phyloP scores from a whole-genome alignment of 2,888 invertebrate genomes.

The Tinea trinotella region DNA sequence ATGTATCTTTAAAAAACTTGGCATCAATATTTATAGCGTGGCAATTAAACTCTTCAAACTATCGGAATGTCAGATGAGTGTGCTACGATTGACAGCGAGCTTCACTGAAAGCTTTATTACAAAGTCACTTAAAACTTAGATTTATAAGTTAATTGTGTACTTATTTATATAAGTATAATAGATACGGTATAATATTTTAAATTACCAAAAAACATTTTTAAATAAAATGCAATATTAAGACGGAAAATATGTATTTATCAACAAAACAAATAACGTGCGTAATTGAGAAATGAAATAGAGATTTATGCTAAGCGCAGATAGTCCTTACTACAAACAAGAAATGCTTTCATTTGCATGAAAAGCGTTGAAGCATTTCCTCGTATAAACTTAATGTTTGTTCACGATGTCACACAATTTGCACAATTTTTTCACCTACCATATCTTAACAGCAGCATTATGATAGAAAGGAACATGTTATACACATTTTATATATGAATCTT shows the following conservation, averaged over 20 bases:
- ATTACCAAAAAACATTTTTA: too few relatives aligned
- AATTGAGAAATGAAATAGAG: slow-evolving; percentile 9
- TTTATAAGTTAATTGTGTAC: too few relatives aligned
- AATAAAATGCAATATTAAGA: too few relatives aligned
- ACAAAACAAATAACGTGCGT: too few relatives aligned
- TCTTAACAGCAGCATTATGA: slow-evolving; percentile 57
- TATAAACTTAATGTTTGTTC: slow-evolving; percentile 65
- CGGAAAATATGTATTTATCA: too few relatives aligned
- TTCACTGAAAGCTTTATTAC: neutral
- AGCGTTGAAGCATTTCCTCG: slow-evolving; percentile 39
- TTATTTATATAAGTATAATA: too few relatives aligned
- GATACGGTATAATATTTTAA: too few relatives aligned
- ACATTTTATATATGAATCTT: slow-evolving; percentile 26
- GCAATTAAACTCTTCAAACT: too few relatives aligned
- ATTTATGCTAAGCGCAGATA: neutral
- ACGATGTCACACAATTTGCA: slow-evolving; percentile 67
- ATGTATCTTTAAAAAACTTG: too few relatives aligned
- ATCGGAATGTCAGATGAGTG: neutral
- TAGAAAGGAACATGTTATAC: slow-evolving; percentile 34
- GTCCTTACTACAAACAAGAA: neutral
- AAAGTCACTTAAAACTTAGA: neutral
- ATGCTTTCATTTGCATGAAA: slow-evolving; percentile 52
- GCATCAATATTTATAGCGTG: too few relatives aligned
- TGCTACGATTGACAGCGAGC: too few relatives aligned
- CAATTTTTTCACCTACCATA: slow-evolving; percentile 63